Evolutionary conservation across 1,140 invertebrate genomes (phyloP).

Genomic region (Manduca sexta): DNA sequence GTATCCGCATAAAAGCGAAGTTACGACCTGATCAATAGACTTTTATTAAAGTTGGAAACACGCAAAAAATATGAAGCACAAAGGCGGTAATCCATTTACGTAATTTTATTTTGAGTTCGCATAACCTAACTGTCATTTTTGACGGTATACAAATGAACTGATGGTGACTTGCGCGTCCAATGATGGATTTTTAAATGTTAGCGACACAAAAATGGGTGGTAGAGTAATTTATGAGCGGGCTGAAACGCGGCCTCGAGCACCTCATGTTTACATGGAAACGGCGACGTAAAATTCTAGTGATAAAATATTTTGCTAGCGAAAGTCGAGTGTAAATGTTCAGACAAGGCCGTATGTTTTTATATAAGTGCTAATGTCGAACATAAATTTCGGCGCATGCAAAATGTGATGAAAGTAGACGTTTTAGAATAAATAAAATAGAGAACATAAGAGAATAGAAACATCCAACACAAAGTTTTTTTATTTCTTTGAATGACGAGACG

Average conservation of each 20-base stretch:
- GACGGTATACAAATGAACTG: slow-evolving; percentile 55
- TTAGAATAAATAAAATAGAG: too few species aligned
- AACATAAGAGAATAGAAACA: too few species aligned
- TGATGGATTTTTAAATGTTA: slow-evolving; percentile 67
- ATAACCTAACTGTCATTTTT: slow-evolving; percentile 55
- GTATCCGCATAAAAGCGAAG: too few species aligned
- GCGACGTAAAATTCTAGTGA: not conserved
- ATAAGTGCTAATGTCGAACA: too few species aligned
- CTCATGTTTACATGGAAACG: slow-evolving; percentile 13
- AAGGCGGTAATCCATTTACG: slow-evolving; percentile 30
- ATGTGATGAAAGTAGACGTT: too few species aligned
- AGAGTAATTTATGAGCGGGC: slow-evolving; percentile 40
- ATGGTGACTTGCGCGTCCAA: slow-evolving; percentile 50
- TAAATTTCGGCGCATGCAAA: too few species aligned
- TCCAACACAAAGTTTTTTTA: too few species aligned
- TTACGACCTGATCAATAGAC: not conserved
- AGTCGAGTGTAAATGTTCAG: too few species aligned
- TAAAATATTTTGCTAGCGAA: too few species aligned
- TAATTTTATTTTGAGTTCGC: slow-evolving; percentile 57
- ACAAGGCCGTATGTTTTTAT: too few species aligned
- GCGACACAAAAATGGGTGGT: slow-evolving; percentile 42
- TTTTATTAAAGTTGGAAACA: slow-evolving; percentile 1
- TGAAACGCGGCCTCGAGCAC: slow-evolving; percentile 13
- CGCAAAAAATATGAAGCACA: slow-evolving; percentile 15
- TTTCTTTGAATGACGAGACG: too few species aligned